Conservation (phyloP, 2,113 vertebrate genomes). For the Heteronetta atricapilla region DNA sequence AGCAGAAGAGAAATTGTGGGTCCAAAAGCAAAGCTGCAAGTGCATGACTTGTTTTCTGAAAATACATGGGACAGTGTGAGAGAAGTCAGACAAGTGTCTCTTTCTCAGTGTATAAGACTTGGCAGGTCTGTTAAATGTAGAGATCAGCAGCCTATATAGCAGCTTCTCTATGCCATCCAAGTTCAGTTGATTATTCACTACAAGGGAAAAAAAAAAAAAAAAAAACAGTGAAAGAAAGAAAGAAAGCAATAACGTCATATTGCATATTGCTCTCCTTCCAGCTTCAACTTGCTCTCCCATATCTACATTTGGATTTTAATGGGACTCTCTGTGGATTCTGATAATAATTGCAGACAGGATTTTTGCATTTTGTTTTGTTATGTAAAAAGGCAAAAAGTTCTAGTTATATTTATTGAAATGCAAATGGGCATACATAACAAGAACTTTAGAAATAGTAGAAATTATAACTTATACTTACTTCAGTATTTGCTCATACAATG, state of each 20-base stretch:
- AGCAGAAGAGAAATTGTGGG: constrained; percentile 50
- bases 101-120: constrained; percentile 54
- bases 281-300: background rate
- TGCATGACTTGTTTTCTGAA: constrained; percentile 68
- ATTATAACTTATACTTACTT: background rate
- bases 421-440: background rate
- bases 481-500: background rate
- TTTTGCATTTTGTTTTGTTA: background rate
- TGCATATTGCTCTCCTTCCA: constrained; percentile 23
- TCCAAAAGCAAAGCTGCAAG: constrained; percentile 54
- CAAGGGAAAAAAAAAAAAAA: constrained; percentile 29
- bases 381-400: background rate
- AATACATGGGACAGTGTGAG: constrained; percentile 68
- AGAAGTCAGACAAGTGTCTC: constrained; percentile 68
- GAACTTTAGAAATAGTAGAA: background rate
- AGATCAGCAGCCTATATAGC: constrained; percentile 53
- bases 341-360: background rate
- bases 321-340: constrained; percentile 20
- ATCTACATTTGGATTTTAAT: constrained; percentile 35
- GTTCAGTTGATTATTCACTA: constrained; percentile 53
- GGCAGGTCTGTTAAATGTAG: constrained; percentile 49
- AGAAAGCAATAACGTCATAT: constrained; percentile 58
- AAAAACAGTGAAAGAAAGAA: constrained; percentile 23
- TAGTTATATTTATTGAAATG: background rate
- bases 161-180: constrained; percentile 42